Base-by-base conservation (phyloP, 2,888 invertebrate genomes). In the Nephrotoma appendiculata region DNA sequence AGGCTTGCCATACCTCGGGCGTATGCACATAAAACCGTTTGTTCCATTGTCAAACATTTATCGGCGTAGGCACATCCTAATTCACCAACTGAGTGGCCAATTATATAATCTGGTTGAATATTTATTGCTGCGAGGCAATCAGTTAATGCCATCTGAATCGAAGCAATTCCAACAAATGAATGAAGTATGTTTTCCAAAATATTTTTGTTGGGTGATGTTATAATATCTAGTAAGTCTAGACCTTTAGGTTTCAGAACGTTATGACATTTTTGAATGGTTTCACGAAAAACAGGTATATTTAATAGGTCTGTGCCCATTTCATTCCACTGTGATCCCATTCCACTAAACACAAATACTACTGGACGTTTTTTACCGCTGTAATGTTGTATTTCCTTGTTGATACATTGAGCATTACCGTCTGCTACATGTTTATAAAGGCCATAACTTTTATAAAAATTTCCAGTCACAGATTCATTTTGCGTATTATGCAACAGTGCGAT, bases 51-150 rank as follows among this genome's bases (percentile, higher is more conserved):
- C 88, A 98, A 94, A 88, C 97, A 96, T 0, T 97, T 98, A 91
- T 99, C 99, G 2, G 97, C 98, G 92, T 99, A 99, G 0, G 97
- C 98, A 91, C 99, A 98, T 0, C 97, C 98, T 6, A 99, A 92
- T 91, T 99, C 99, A 41, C 99, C 99, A 0, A 98, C 97, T 7
- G 98, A 98, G 91, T 98, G 98, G 1, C 99, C 96, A 88, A 96
- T 94, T 88, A 96, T 94, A 44, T 94, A 94, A 90, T 96, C 96
- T 9, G 96, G 95, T 86, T 92, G 91, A 45, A 96, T 91, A 12
- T 94, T 94, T 31, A 94, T 90, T 5, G 91, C 92, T 86, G 91
- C 92, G 85, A 96, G 91, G 5, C 95, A 90, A 90, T 96, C 96
- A 57, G 93, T 93, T 45, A 94, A 89, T 7, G 92, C 93, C 88